phyloP scores from a whole-genome alignment of 2,113 vertebrate genomes.

The Verasper variegatus region DNA sequence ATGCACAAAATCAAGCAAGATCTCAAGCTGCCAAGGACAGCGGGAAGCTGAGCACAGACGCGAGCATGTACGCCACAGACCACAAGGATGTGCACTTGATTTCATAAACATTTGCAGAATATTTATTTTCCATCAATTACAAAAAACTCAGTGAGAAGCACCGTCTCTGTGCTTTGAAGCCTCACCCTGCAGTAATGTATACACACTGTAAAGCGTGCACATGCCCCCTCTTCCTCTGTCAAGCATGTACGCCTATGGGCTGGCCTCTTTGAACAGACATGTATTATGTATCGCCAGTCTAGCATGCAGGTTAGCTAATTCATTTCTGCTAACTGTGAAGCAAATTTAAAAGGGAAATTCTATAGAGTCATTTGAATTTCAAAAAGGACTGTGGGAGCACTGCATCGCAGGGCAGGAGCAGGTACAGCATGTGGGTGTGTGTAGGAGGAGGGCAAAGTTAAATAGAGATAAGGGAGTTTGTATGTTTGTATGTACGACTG shows the following conservation, averaged over 20 bases:
- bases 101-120: not conserved
- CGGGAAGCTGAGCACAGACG: conserved; percentile 25
- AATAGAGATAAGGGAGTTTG: conserved; percentile 11
- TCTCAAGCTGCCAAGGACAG: conserved; percentile 50
- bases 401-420: conserved; percentile 29
- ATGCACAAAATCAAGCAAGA: conserved; percentile 43
- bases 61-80: not conserved
- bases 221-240: not conserved
- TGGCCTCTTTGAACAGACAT: conserved; percentile 25
- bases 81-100: not conserved
- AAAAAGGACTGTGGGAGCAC: conserved; percentile 42
- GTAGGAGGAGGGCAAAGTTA: conserved; percentile 15
- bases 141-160: not conserved
- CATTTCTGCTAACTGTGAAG: conserved; percentile 71
- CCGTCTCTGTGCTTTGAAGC: conserved; percentile 33
- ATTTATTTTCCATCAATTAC: conserved; percentile 25
- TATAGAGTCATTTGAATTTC: conserved; percentile 61
- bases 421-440: conserved; percentile 26
- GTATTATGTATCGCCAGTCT: conserved; percentile 63
- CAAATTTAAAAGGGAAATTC: conserved; percentile 64
- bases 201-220: not conserved
- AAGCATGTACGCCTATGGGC: conserved; percentile 16
- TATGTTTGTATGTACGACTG: not conserved
- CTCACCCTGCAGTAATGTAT: conserved; percentile 4
- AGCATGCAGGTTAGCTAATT: conserved; percentile 72